These are phyloP conservation scores for Drosophila nigrodunni DNA, from an alignment of 1,140 invertebrate genomes.

Conservation along the genomic window DNA sequence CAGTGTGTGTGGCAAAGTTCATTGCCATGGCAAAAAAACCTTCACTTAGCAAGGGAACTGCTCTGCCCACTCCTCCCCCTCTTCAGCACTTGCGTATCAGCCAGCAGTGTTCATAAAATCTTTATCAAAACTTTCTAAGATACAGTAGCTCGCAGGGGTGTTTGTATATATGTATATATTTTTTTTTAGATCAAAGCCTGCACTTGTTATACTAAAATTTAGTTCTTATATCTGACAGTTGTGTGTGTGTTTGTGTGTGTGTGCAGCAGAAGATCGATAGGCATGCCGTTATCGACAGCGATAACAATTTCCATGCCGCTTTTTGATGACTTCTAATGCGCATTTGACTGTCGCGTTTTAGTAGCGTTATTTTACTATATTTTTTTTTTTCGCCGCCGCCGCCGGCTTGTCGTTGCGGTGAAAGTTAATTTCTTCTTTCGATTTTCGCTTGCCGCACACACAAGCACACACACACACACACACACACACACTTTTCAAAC, in stretches of 20 bases:
- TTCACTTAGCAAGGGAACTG: conserved; percentile 36
- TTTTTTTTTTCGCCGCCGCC: conserved; percentile 25
- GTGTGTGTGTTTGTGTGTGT: not conserved
- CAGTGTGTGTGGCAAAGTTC: conserved; percentile 42
- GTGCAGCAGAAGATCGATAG: conserved; percentile 3
- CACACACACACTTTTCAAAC: conserved; percentile 57
- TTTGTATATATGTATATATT: too few relatives aligned
- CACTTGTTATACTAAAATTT: conserved; percentile 23
- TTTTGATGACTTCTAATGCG: conserved; percentile 69
- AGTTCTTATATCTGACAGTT: too few relatives aligned
- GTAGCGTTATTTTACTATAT: not conserved
- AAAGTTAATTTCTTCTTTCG: conserved; percentile 71
- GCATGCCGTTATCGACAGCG: conserved; percentile 13
- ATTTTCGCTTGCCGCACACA: conserved; percentile 60
- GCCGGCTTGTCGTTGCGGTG: conserved; percentile 49
- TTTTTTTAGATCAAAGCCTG: conserved; percentile 7
- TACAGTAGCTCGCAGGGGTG: not conserved
- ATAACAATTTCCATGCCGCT: conserved; percentile 35
- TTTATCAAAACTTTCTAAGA: conserved; percentile 40
- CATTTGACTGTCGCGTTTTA: conserved; percentile 55
- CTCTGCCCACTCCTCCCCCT: not conserved
- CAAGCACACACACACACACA: conserved; percentile 19
- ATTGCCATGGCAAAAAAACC: conserved; percentile 65
- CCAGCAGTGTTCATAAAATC: not conserved
- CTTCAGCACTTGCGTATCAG: conserved; percentile 1